Evolutionary conservation across 2,888 invertebrate species (phyloP), one percentile per base, ranked within the genome.

Genomic region (Malthinus flaveolus): DNA sequence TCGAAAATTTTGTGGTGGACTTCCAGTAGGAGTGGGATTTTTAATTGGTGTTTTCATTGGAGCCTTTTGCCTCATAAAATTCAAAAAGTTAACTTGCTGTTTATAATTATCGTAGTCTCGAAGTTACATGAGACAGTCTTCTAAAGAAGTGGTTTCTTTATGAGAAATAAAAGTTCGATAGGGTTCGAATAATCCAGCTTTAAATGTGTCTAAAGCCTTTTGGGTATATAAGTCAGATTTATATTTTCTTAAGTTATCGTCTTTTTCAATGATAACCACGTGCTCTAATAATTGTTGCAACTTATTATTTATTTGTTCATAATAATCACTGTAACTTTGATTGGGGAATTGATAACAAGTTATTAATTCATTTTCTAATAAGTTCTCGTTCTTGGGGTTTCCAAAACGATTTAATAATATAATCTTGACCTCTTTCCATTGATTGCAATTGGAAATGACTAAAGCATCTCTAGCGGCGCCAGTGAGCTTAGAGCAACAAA

Each of bases 241-340:
- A 49, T 44, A 56, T 1, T 8, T 55, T 53, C 11, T 52, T 12
- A 54, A 34, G 8, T 49, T 50, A 9, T 8, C 13, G 50, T 58
- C 37, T 4, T 9, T 3, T 47, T 58, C 48, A 10, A 35, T 39
- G 23, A 58, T 10, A 35, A 12, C 42, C 13, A 66, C 47, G 23
- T 66, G 59, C 52, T 66, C 61, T 52, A 63, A 8, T 12, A 67
- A 7, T 39, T 63, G 44, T 63, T 66, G 67, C 23, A 66, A 52
- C 54, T 63, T 67, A 36, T 36, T 8, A 62, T 62, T 67, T 31
- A 67, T 60, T 31, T 42, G 54, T 49, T 66, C 62, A 7, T 55
- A 62, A 46, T 64, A 67, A 42, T 56, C 36, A 42, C 61, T 49
- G 34, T 62, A 65, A 35, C 10, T 49, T 62, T 66, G 60, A 9